Evolutionary conservation across 1,140 invertebrate genomes (phyloP), one percentile per base, ranked within the genome.

Genomic region (Bicyclus anynana): DNA sequence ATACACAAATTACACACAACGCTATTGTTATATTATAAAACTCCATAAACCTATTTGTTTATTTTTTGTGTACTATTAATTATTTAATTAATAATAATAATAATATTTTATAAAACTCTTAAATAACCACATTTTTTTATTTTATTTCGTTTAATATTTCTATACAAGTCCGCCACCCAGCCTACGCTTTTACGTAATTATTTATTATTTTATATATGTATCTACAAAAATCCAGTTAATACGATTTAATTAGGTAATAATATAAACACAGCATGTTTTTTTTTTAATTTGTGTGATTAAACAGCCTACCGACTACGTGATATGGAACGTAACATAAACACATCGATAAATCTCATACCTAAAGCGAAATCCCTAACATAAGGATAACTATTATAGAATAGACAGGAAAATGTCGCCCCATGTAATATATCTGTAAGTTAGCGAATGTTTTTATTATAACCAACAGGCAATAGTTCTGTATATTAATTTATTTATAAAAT

Each of bases 101-200:
- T n/a, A n/a, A 65, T 69, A 67, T 68, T 74, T 57, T 62, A 69
- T 76, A 82, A 69, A 47, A 47, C 53, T 26, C 46, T 29, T 46
- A 56, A 44, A 44, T 53, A 53, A 72, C 65, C 61, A 51, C 69
- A 64, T 69, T 74, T 68, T 70, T 71, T n/a, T n/a, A n/a, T n/a
- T 69, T 68, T 65, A 64, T 72, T 74, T 71, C 61, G 58, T 75
- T 71, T 74, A 74, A 67, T 72, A 48, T 74, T 70, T 48, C 71
- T 80, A 80, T 66, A 75, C 74, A 74, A 69, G 54, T 78, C 81
- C 81, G 62, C 75, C 80, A 84, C 81, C 56, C 72, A 66, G 46
- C 67, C 66, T 72, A 79, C 69, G 65, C 55, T 55, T 63, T 63
- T 21, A 29, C 10, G 59, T n/a, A n/a, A n/a, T n/a, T n/a, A n/a